phyloP scores from a whole-genome alignment of 2,888 invertebrate genomes.

The Eupithecia centaureata region DNA sequence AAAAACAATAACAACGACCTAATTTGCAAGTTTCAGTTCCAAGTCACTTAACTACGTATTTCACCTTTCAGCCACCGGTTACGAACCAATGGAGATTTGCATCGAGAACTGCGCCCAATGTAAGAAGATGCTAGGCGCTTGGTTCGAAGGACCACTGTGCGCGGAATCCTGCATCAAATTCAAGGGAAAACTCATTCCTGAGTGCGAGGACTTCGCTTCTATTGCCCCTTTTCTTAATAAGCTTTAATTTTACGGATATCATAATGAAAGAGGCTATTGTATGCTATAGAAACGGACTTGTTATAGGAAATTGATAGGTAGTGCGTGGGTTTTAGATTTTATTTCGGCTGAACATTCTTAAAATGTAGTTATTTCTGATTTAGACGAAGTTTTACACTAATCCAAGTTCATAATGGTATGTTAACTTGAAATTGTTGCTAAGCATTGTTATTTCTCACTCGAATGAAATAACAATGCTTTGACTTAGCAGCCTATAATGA shows the following conservation, averaged over 20 bases:
- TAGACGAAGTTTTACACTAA: neutral
- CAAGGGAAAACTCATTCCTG: constrained; percentile 92
- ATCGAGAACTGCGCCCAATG: constrained; percentile 95
- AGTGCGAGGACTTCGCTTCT: constrained; percentile 92
- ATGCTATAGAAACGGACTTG: neutral
- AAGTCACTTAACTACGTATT: neutral
- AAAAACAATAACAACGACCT: no score
- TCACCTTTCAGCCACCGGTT: constrained; percentile 72
- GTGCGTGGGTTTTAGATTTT: constrained; percentile 18
- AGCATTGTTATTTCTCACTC: no score
- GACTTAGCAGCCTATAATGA: no score
- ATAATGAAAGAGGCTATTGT: neutral
- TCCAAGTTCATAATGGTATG: no score
- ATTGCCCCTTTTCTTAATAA: constrained; percentile 90
- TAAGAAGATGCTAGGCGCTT: constrained; percentile 93
- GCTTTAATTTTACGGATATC: constrained; percentile 44
- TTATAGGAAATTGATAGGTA: constrained; percentile 8
- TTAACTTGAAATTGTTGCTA: no score
- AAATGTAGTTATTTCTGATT: neutral
- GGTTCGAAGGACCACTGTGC: constrained; percentile 93
- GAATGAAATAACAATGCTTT: no score
- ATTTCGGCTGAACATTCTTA: neutral
- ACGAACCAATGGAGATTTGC: constrained; percentile 87
- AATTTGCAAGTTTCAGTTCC: no score
- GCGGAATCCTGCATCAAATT: constrained; percentile 93